These are phyloP conservation scores for Aporophyla nigra DNA, from an alignment of 2,888 invertebrate genomes.

Conservation along the genomic window DNA sequence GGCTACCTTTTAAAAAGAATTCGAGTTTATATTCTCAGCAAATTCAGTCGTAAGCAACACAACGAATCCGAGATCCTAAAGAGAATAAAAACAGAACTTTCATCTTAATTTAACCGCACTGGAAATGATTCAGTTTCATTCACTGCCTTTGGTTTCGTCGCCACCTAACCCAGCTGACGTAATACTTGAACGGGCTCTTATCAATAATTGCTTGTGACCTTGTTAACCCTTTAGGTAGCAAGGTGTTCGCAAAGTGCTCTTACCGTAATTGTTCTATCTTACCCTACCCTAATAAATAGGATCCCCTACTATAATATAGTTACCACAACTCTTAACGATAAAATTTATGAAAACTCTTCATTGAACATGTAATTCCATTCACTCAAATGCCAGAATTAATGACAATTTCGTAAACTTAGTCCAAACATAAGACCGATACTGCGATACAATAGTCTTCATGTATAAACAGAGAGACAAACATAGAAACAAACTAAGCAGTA, in stretches of 20 bases:
- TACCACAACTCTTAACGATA: background rate
- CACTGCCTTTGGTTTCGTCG: constrained; percentile 1
- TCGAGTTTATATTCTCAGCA: background rate
- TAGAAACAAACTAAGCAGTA: background rate
- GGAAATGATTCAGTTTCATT: constrained; percentile 17
- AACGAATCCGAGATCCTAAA: background rate
- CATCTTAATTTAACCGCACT: background rate
- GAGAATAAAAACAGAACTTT: background rate
- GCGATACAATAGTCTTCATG: background rate
- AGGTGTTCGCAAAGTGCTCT: background rate
- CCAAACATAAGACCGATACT: background rate
- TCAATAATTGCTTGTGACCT: constrained; percentile 40
- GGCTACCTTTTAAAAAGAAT: background rate
- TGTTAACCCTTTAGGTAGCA: constrained; percentile 8
- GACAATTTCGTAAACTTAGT: background rate
- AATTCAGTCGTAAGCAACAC: background rate
- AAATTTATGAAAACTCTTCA: background rate
- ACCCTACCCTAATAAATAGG: background rate
- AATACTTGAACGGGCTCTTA: constrained; percentile 11
- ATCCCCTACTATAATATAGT: background rate
- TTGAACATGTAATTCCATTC: background rate
- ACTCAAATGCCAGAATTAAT: background rate
- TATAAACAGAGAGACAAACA: background rate
- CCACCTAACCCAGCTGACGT: constrained; percentile 26
- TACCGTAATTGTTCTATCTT: background rate